Evolutionary conservation across 2,888 invertebrate genomes (phyloP).

Genomic region (Helicoverpa assulta): DNA sequence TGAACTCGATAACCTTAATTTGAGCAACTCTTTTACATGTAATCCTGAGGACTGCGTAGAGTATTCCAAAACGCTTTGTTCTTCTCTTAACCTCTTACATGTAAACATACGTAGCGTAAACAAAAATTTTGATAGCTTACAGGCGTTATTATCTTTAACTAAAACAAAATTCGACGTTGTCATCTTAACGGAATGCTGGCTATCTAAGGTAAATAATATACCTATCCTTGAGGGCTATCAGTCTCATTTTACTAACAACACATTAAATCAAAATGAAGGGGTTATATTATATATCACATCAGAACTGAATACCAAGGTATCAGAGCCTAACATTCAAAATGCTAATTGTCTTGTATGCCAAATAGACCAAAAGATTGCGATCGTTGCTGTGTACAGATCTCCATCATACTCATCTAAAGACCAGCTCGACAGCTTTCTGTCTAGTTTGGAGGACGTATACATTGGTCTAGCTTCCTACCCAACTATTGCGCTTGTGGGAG

Average conservation of each 20-base stretch:
- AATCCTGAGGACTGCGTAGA: too few relatives aligned
- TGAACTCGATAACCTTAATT: too few relatives aligned
- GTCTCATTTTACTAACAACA: not conserved
- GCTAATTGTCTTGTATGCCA: too few relatives aligned
- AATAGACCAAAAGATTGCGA: not conserved
- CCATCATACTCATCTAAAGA: not conserved
- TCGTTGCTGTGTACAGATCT: not conserved
- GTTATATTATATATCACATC: too few relatives aligned
- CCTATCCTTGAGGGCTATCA: constrained; percentile 1
- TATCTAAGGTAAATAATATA: not conserved
- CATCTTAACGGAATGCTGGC: not conserved
- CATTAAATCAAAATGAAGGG: too few relatives aligned
- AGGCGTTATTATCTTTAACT: not conserved
- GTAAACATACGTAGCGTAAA: constrained; percentile 13
- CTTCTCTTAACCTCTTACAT: not conserved
- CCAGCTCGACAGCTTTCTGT: not conserved
- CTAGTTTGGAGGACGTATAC: not conserved
- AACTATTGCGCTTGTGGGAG: not conserved
- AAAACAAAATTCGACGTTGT: not conserved
- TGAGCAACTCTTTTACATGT: too few relatives aligned
- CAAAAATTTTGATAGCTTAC: not conserved
- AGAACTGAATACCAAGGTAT: too few relatives aligned
- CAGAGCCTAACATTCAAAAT: too few relatives aligned
- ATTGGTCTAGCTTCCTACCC: not conserved
- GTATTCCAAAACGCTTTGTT: too few relatives aligned